Base-by-base conservation (phyloP, 2,113 vertebrate species). In the Ammodytes marinus region DNA sequence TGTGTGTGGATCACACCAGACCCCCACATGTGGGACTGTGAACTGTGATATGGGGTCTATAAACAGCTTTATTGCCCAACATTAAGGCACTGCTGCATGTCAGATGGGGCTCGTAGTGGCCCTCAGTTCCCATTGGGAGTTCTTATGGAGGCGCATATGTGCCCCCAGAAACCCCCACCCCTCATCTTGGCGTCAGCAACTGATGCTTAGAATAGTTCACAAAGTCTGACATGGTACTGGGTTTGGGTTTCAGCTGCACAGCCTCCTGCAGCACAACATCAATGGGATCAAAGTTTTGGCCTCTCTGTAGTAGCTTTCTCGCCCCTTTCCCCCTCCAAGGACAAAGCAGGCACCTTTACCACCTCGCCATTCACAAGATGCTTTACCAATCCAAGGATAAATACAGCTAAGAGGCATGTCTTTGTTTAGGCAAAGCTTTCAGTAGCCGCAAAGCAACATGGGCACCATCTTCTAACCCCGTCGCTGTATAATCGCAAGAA, bases 141-240 rank as follows among this genome's bases (percentile, higher is more conserved):
- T 82, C 91, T 92, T 92, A 90, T 90, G 85, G 89, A 91, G 86
- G 67, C 14, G 46, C 88, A 71, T 80, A 89, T 89, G 75, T 82
- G 72, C 84, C 81, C 79, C 82, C 75, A 78, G 79, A 81, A 80
- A 68, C 84, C 73, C 85, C 86, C 83, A 69, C 78, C 82, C 79
- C 86, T 88, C 59, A 81, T 87, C 89, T 90, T 87, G 83, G 92
- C 92, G 92, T 95, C 95, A 95, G 94, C 94, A 95, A 94, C 91
- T 89, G 91, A 93, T 93, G 93, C 95, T 95, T 92, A 95, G 95
- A 96, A 96, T 96, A 96, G 95, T 95, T 94, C 93, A 92, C 91
- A 93, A 94, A 95, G 95, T 95, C 94, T 80, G 90, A 94, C 94
- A 94, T 94, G 93, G 92, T 93, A 94, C 92, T 85, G 89, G 92